Conservation (phyloP, 53 echinoderm and acorn worm genomes). For the Echinometra lucunter region DNA sequence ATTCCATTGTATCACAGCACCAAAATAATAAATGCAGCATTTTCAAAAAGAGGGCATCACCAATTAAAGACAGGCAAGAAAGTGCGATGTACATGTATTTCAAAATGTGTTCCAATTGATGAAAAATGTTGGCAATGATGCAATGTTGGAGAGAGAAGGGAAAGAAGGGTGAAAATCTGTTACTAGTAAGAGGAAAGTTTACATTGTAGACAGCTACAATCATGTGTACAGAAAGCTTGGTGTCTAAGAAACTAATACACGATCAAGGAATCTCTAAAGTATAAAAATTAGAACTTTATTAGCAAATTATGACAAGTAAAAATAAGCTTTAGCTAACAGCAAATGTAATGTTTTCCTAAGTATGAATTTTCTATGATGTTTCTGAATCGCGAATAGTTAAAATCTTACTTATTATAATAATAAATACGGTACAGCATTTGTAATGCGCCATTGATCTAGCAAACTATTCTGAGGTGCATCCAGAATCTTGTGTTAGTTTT, state of each 20-base stretch:
- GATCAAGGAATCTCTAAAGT: too few relatives aligned
- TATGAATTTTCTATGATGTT: too few relatives aligned
- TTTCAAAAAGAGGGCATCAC: not conserved
- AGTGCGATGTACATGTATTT: constrained; percentile 53
- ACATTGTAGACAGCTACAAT: not conserved
- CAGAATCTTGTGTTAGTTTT: too few relatives aligned
- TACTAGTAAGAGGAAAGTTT: not conserved
- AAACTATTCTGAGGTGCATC: too few relatives aligned
- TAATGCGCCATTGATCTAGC: too few relatives aligned
- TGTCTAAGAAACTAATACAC: not conserved
- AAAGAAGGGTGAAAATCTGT: constrained; percentile 41
- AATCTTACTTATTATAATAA: too few relatives aligned
- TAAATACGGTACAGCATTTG: too few relatives aligned
- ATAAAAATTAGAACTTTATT: too few relatives aligned
- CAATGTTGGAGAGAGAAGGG: constrained; percentile 17
- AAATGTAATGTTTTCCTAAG: too few relatives aligned
- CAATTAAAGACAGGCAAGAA: constrained; percentile 15
- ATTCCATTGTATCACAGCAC: not conserved
- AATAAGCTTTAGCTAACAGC: too few relatives aligned
- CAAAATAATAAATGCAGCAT: not conserved
- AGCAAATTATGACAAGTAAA: too few relatives aligned
- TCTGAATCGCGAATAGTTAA: too few relatives aligned
- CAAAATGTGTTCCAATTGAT: not conserved
- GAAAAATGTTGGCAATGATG: constrained; percentile 17
- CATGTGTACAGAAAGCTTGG: not conserved